Percentiles rank a stretch among this genome's conserved stretches.
phyloP scores from a whole-genome alignment of 2,113 vertebrate genomes.

The Myotis davidii region DNA sequence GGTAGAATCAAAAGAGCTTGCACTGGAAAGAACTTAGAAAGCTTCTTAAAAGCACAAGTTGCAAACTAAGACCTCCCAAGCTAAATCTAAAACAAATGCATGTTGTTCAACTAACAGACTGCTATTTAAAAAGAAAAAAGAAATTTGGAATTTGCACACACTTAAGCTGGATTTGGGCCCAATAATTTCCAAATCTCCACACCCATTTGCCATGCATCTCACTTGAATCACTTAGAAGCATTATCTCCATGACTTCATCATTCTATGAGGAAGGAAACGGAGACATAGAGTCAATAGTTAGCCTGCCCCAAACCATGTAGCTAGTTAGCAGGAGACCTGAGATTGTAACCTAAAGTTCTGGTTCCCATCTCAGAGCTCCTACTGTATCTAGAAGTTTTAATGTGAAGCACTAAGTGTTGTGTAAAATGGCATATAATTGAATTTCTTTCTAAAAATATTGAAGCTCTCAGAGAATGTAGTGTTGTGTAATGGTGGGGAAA shows the following conservation, averaged over 20 bases:
- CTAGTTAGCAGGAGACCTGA: not conserved
- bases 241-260: not conserved
- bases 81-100: constrained; percentile 28
- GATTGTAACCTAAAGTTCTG: not conserved
- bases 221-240: not conserved
- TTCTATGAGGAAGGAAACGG: not conserved
- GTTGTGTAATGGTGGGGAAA: not conserved
- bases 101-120: not conserved
- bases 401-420: not conserved
- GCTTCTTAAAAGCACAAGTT: not conserved
- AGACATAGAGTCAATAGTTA: not conserved
- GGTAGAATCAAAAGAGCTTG: not conserved
- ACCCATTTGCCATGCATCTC: not conserved
- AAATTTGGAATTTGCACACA: not conserved
- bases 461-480: not conserved
- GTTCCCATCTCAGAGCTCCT: not conserved
- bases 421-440: not conserved
- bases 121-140: not conserved
- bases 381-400: not conserved
- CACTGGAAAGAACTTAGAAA: not conserved
- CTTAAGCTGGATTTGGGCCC: not conserved
- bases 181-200: not conserved
- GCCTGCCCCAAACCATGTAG: not conserved
- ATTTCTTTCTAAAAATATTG: not conserved
- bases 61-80: not conserved